Conservation (phyloP, 2,797 vertebrate species). For the Parauchenoglanis punctatus region DNA sequence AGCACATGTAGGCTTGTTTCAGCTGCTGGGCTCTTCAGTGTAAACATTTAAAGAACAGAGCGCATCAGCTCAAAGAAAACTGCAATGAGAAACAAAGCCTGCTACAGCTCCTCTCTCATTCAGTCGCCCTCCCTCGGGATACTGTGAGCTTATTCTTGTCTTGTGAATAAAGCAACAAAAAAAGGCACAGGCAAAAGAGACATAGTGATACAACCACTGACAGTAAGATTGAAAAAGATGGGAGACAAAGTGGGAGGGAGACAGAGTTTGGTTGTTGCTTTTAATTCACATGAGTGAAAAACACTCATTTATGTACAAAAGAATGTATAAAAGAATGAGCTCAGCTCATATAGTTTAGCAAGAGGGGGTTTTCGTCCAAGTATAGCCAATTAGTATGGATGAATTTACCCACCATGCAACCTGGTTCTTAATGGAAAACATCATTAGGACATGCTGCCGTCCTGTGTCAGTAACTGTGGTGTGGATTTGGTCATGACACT, state of each 20-base stretch:
- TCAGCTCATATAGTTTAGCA: neutral
- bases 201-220: constrained; percentile 60
- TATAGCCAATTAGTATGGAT: neutral
- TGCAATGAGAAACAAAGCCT: constrained; percentile 72
- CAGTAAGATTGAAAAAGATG: constrained; percentile 46
- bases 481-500: neutral
- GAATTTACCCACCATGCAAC: neutral
- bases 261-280: constrained; percentile 35
- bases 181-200: constrained; percentile 62
- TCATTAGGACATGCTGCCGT: neutral
- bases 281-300: constrained; percentile 49
- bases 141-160: constrained; percentile 75
- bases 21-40: constrained; percentile 76
- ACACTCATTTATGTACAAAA: constrained; percentile 64
- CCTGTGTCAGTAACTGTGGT: neutral
- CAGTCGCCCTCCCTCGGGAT: constrained; percentile 73
- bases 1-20: constrained; percentile 70
- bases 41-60: constrained; percentile 82
- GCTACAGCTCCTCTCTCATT: constrained; percentile 75
- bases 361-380: neutral
- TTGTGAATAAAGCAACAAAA: constrained; percentile 77
- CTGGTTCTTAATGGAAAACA: neutral
- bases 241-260: constrained; percentile 4
- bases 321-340: constrained; percentile 31
- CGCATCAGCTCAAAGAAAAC: constrained; percentile 71